Conservation (phyloP, 2,888 invertebrate species). For the Drosophila lutescens region DNA sequence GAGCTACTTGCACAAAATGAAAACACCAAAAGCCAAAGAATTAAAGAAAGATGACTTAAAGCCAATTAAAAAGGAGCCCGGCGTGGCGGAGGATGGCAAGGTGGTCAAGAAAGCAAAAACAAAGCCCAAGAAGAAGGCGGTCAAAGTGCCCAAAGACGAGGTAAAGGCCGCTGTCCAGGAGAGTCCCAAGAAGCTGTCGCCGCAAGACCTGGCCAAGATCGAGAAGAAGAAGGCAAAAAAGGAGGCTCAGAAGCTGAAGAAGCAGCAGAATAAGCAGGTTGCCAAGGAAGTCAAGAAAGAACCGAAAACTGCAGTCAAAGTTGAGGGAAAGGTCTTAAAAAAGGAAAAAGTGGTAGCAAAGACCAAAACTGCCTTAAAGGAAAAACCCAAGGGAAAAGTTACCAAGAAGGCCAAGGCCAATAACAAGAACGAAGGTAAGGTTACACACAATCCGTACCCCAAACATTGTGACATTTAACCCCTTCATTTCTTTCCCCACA, state of each 20-base stretch:
- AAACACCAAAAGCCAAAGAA: conserved; percentile 39
- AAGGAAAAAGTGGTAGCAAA: conserved; percentile 5
- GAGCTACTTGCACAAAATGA: conserved; percentile 33
- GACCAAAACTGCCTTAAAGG: conserved; percentile 1
- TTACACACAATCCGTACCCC: background rate
- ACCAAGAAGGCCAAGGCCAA: conserved; percentile 37
- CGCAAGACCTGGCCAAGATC: conserved; percentile 61
- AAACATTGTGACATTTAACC: background rate
- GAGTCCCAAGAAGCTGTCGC: conserved; percentile 34
- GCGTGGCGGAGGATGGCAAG: conserved; percentile 44
- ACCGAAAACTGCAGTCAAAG: conserved; percentile 1
- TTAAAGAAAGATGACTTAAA: conserved; percentile 47
- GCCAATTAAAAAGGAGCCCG: conserved; percentile 25
- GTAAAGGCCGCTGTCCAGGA: conserved; percentile 28
- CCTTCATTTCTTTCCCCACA: conserved; percentile 9
- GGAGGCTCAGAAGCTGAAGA: conserved; percentile 67
- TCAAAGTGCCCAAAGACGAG: conserved; percentile 11
- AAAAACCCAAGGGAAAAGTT: conserved; percentile 33
- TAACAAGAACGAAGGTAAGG: conserved; percentile 51
- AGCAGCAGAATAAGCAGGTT: conserved; percentile 49
- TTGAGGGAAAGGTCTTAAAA: background rate
- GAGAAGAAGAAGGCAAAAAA: conserved; percentile 78
- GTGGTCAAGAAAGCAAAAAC: conserved; percentile 51
- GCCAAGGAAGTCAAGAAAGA: conserved; percentile 2
- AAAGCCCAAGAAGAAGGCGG: conserved; percentile 24